Evolutionary conservation across 2,888 invertebrate species (phyloP).

Genomic region (Metopia argyrocephala): DNA sequence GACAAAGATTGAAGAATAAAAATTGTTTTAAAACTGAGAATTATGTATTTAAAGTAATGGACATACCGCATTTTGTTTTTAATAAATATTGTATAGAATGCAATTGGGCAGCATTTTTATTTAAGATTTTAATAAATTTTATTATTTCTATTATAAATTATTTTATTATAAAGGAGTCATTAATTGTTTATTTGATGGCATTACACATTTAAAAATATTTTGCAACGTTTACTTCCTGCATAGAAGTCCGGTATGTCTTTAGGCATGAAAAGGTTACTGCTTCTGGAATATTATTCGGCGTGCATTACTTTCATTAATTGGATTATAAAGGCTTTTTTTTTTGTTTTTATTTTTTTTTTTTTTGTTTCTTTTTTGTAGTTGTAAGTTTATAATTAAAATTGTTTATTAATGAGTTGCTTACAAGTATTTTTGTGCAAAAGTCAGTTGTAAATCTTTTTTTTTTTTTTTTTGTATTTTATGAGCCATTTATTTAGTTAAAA

Average conservation of each 20-base stretch:
- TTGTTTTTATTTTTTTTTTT: no score
- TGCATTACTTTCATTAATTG: no score
- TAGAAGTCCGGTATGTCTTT: no score
- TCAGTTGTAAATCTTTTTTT: no score
- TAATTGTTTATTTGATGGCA: constrained; percentile 38
- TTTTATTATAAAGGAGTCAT: constrained; percentile 7
- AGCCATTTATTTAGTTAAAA: constrained; percentile 8
- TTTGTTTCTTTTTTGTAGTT: no score
- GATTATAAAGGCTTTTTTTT: no score
- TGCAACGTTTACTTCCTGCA: background rate
- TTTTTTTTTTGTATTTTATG: no score
- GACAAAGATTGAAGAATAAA: constrained; percentile 1
- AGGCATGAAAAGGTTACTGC: no score
- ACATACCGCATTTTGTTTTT: background rate
- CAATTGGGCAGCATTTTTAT: background rate
- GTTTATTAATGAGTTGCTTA: background rate
- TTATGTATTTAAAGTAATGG: background rate
- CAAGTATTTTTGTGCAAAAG: no score
- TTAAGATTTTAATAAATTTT: background rate
- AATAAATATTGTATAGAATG: background rate
- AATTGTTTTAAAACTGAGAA: background rate
- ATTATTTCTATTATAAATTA: background rate
- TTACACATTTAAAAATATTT: background rate
- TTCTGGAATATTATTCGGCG: no score
- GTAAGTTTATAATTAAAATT: constrained; percentile 2